phyloP scores from a whole-genome alignment of 2,113 vertebrate genomes.

The Oryzias celebensis region DNA sequence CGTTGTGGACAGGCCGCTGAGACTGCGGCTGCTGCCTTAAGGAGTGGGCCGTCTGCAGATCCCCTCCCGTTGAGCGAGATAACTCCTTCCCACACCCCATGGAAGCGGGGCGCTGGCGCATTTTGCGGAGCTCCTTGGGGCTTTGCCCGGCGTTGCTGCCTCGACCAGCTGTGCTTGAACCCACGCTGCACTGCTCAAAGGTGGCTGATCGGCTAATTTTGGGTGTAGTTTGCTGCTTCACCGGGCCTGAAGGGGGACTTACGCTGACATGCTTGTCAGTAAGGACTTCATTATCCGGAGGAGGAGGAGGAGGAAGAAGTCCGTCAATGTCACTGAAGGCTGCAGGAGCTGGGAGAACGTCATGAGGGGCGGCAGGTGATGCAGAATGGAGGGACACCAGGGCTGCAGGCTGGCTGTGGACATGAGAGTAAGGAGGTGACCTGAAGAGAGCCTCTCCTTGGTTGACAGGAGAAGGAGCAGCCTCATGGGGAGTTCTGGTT shows the following conservation, averaged over 20 bases:
- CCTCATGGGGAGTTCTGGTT: constrained; percentile 39
- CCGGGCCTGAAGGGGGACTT: not conserved
- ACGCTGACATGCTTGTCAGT: constrained; percentile 5
- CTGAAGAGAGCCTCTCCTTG: constrained; percentile 26
- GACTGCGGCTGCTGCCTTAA: constrained; percentile 41
- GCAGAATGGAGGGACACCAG: not conserved
- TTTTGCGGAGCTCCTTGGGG: constrained; percentile 66
- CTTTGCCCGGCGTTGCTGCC: constrained; percentile 23
- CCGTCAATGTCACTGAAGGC: constrained; percentile 39
- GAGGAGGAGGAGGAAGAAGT: not conserved
- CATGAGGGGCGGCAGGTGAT: not conserved
- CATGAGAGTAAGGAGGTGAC: not conserved
- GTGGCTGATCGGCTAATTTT: constrained; percentile 81
- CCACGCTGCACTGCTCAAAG: constrained; percentile 77
- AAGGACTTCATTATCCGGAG: constrained; percentile 3
- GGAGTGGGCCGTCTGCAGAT: not conserved
- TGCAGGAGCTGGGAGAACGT: constrained; percentile 44
- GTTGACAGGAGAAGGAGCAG: constrained; percentile 41
- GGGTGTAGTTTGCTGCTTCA: constrained; percentile 30
- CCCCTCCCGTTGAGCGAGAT: constrained; percentile 27
- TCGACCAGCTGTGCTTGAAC: constrained; percentile 66
- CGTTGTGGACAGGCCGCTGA: constrained; percentile 28
- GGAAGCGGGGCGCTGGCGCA: constrained; percentile 77
- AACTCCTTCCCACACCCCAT: constrained; percentile 80
- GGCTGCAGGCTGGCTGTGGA: not conserved